Conservation (phyloP, 2,113 vertebrate species). For the Xyliphius kryptos region DNA sequence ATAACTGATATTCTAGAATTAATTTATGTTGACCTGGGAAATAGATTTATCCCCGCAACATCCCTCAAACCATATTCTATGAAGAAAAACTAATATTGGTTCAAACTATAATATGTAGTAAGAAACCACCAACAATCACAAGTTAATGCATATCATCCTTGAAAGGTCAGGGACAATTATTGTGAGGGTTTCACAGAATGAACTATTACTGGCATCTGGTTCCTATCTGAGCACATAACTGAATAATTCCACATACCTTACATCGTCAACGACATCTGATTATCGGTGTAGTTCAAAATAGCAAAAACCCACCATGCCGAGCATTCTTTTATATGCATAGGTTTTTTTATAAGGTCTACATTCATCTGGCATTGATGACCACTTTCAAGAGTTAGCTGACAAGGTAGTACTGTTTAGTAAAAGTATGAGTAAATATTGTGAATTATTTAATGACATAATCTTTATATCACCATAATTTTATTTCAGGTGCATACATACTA, state of each 20-base stretch:
- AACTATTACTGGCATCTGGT: conserved; percentile 47
- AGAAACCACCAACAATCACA: not conserved
- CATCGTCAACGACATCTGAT: not conserved
- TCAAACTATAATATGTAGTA: too few relatives aligned
- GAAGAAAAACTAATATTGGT: too few relatives aligned
- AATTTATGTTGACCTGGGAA: too few relatives aligned
- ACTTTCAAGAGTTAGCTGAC: too few relatives aligned
- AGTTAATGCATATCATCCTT: not conserved
- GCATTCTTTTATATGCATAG: conserved; percentile 11
- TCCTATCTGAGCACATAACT: conserved; percentile 34
- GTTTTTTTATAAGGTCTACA: conserved; percentile 12
- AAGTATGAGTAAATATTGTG: not conserved
- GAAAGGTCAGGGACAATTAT: conserved; percentile 34
- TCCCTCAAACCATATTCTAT: too few relatives aligned
- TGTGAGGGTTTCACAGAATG: conserved; percentile 15
- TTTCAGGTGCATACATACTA: conserved; percentile 22
- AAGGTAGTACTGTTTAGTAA: too few relatives aligned
- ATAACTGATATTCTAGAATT: too few relatives aligned
- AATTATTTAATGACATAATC: conserved; percentile 8
- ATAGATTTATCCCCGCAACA: too few relatives aligned
- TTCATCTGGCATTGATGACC: conserved; percentile 25
- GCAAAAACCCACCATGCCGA: conserved; percentile 23
- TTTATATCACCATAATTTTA: not conserved
- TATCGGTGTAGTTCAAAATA: not conserved
- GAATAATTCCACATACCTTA: not conserved